Percentiles rank a stretch among this genome's conserved stretches.
These are phyloP conservation scores for Caenorhabditis becei DNA, from an alignment of 2,888 invertebrate species.

Conservation along the genomic window DNA sequence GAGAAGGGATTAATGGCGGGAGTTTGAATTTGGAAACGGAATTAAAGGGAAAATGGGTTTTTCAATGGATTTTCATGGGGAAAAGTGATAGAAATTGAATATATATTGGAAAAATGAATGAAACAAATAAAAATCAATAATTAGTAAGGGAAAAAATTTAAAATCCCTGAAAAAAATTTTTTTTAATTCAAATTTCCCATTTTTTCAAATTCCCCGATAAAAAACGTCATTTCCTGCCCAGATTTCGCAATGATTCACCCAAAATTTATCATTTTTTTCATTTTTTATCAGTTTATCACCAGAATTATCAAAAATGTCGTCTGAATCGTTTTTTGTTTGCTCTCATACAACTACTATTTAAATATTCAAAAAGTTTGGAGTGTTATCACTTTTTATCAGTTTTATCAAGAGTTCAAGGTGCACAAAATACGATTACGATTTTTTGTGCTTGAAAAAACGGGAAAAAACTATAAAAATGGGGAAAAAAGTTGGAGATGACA, in stretches of 20 bases:
- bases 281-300: not conserved
- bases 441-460: not conserved
- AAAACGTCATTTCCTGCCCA: slow-evolving; percentile 1
- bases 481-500: too few relatives aligned
- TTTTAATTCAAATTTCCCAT: too few relatives aligned
- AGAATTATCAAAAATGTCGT: too few relatives aligned
- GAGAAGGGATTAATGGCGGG: not conserved
- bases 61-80: not conserved
- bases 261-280: slow-evolving; percentile 4
- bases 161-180: too few relatives aligned
- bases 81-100: not conserved
- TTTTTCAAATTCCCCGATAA: not conserved
- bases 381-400: slow-evolving; percentile 1
- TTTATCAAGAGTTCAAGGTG: not conserved
- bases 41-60: not conserved
- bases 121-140: not conserved
- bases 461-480: too few relatives aligned
- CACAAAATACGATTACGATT: not conserved
- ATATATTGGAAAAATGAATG: too few relatives aligned
- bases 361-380: not conserved
- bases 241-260: slow-evolving; percentile 7
- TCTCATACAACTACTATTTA: not conserved
- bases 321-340: too few relatives aligned
- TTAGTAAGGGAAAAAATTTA: not conserved
- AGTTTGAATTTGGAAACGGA: slow-evolving; percentile 2